phyloP scores from a whole-genome alignment of 2,113 vertebrate species.

The Pundamilia nyererei region DNA sequence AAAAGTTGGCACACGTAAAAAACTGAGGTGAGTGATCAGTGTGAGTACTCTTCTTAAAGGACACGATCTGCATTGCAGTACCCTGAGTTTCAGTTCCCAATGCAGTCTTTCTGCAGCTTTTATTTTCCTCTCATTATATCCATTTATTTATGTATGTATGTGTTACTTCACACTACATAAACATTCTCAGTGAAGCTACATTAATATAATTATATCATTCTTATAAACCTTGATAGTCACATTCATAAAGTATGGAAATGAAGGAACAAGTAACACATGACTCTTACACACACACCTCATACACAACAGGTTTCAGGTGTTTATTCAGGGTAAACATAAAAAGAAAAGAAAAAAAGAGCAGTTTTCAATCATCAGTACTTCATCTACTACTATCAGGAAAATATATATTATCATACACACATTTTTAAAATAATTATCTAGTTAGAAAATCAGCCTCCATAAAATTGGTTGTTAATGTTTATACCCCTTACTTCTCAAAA shows the following conservation, averaged over 20 bases:
- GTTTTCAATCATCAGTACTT: background rate
- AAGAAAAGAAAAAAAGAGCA: background rate
- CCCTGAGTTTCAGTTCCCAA: background rate
- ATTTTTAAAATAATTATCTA: constrained; percentile 30
- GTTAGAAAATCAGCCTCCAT: constrained; percentile 7
- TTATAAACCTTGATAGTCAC: background rate
- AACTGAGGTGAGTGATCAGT: background rate
- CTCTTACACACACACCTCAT: background rate
- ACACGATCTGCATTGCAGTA: background rate
- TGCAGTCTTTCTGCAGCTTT: background rate
- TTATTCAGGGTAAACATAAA: constrained; percentile 19
- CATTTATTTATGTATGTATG: background rate
- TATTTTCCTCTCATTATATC: background rate
- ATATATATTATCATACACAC: constrained; percentile 41
- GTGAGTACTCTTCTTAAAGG: background rate
- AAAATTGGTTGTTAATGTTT: background rate
- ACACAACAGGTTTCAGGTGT: background rate
- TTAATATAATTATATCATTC: background rate
- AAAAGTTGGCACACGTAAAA: background rate
- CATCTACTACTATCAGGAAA: background rate
- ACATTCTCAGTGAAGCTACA: background rate
- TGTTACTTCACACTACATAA: background rate
- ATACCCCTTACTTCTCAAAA: background rate
- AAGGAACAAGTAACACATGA: background rate
- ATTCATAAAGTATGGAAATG: background rate